Conservation (phyloP, 2,888 invertebrate species). For the Eutolmus rufibarbis region DNA sequence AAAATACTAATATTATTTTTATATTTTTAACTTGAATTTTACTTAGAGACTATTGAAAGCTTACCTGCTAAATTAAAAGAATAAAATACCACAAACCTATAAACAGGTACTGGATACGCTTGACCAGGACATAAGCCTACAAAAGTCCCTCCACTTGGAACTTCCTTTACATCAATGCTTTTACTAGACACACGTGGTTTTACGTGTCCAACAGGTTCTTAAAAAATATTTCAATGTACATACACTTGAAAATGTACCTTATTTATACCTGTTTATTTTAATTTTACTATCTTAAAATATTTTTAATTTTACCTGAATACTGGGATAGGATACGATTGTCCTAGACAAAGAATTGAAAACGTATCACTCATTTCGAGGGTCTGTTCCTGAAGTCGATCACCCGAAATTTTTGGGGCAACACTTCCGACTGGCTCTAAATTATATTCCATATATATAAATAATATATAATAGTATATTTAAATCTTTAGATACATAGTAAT, state of each 20-base stretch:
- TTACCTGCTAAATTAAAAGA: conserved; percentile 75
- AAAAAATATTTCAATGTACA: not conserved
- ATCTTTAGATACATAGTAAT: no score
- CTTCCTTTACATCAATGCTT: conserved; percentile 59
- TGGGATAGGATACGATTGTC: conserved; percentile 79
- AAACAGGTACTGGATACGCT: conserved; percentile 67
- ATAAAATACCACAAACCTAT: conserved; percentile 67
- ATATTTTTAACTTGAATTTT: not conserved
- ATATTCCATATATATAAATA: no score
- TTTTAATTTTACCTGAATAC: conserved; percentile 70
- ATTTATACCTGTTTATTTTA: not conserved
- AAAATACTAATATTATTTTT: no score
- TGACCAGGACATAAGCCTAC: conserved; percentile 64
- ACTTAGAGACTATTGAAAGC: not conserved
- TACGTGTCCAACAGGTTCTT: conserved; percentile 59
- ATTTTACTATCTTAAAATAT: not conserved
- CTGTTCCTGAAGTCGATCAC: conserved; percentile 66
- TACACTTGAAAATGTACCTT: no score
- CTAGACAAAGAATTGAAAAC: conserved; percentile 74
- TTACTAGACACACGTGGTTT: conserved; percentile 58
- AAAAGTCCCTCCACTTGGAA: conserved; percentile 50
- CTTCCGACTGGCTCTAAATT: conserved; percentile 72
- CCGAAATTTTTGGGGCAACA: conserved; percentile 70
- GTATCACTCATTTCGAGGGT: conserved; percentile 62
- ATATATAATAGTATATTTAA: no score